Conservation (phyloP, 2,113 vertebrate species). For the Trematocara unimaculatum region DNA sequence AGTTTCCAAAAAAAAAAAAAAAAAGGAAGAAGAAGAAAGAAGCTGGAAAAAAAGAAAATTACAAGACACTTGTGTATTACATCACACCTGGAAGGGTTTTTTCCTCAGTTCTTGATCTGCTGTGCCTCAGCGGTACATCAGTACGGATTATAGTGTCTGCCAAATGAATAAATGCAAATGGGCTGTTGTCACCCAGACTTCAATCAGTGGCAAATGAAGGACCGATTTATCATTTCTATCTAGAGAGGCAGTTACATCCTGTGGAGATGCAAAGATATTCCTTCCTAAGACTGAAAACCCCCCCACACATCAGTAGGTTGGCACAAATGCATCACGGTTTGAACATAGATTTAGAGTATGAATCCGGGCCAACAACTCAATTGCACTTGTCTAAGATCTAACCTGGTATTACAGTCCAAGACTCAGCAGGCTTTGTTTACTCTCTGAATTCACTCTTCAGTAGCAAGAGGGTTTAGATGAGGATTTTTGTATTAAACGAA, state of each 20-base stretch:
- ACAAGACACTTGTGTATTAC: neutral
- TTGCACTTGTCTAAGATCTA: conserved; percentile 3
- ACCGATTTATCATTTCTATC: neutral
- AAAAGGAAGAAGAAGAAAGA: accelerated
- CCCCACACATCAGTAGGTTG: neutral
- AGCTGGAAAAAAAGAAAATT: neutral
- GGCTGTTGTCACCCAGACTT: neutral
- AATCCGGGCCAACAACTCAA: neutral
- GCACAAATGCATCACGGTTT: neutral
- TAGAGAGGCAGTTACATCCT: neutral
- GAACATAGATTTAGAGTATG: neutral
- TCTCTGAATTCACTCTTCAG: neutral
- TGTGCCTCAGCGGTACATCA: neutral
- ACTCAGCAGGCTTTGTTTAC: conserved; percentile 36
- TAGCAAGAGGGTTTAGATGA: neutral
- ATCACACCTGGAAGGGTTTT: neutral
- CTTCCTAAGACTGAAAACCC: neutral
- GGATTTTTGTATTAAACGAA: conserved; percentile 5
- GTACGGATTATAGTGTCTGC: neutral
- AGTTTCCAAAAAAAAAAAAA: too few species aligned
- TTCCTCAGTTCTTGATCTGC: neutral
- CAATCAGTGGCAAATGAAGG: neutral
- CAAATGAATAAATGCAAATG: neutral
- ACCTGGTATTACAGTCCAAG: conserved; percentile 25
- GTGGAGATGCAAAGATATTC: neutral